phyloP scores from a whole-genome alignment of 1,140 invertebrate genomes.

The Listronotus oregonensis region DNA sequence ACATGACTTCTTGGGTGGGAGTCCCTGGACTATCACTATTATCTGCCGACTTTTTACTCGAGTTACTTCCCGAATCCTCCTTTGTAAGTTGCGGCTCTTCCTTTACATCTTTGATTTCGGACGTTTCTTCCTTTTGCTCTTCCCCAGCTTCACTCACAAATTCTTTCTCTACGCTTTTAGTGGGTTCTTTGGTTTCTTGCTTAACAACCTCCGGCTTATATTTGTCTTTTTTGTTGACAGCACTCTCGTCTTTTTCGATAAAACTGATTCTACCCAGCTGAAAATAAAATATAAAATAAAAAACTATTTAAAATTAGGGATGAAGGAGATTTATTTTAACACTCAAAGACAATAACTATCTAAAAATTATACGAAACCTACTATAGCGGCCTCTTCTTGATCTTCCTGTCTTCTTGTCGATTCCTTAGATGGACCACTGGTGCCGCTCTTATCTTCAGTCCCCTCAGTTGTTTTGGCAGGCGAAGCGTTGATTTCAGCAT shows the following conservation, averaged over 20 bases:
- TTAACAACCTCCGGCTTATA: constrained; percentile 10
- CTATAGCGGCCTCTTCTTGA: constrained; percentile 38
- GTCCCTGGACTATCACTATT: neutral
- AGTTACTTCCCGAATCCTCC: neutral
- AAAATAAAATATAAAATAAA: too few relatives aligned
- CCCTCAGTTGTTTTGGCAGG: constrained; percentile 10
- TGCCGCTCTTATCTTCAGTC: constrained; percentile 12
- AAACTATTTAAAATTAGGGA: too few relatives aligned
- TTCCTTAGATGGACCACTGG: constrained; percentile 15
- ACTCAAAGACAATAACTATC: too few relatives aligned
- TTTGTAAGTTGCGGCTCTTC: neutral
- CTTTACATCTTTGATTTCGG: neutral
- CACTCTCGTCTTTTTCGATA: constrained; percentile 46
- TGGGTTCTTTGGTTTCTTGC: constrained; percentile 13
- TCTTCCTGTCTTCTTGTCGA: constrained; percentile 36
- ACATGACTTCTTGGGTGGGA: constrained; percentile 62
- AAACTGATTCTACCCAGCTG: constrained; percentile 48
- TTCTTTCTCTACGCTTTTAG: constrained; percentile 21
- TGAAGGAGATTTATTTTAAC: too few relatives aligned
- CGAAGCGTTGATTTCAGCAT: neutral
- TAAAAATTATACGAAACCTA: constrained; percentile 22
- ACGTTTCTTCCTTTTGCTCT: constrained; percentile 22
- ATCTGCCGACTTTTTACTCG: neutral
- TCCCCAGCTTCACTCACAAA: neutral
- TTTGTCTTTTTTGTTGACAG: constrained; percentile 45